Conservation (phyloP, 2,113 vertebrate genomes). For the Antidorcas marsupialis region DNA sequence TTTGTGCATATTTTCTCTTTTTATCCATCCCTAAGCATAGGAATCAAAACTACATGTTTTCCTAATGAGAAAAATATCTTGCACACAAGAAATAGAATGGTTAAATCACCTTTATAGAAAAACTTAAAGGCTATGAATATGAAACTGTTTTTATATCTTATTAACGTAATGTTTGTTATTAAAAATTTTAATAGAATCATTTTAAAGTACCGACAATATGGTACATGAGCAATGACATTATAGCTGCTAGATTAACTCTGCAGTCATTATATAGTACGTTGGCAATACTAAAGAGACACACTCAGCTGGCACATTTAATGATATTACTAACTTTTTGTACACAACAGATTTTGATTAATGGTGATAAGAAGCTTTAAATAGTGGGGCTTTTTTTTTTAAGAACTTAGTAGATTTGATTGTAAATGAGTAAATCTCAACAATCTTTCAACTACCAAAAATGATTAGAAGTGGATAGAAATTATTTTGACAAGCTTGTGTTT, state of each 20-base stretch:
- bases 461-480: not conserved
- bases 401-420: not conserved
- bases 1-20: not conserved
- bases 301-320: not conserved
- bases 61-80: not conserved
- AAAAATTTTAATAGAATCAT: slow-evolving; percentile 3
- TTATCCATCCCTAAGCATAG: not conserved
- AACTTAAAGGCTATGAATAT: not conserved
- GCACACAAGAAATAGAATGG: not conserved
- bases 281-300: not conserved
- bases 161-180: not conserved
- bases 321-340: not conserved
- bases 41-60: not conserved
- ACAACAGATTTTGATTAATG: not conserved
- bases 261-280: not conserved
- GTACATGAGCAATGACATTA: not conserved
- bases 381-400: not conserved
- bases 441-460: not conserved
- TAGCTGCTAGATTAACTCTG: not conserved
- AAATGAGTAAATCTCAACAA: not conserved
- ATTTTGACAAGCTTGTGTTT: not conserved
- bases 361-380: not conserved
- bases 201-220: not conserved
- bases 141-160: not conserved
- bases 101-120: not conserved